Conservation (phyloP, 1,140 invertebrate genomes). For the Epicauta chinensis region DNA sequence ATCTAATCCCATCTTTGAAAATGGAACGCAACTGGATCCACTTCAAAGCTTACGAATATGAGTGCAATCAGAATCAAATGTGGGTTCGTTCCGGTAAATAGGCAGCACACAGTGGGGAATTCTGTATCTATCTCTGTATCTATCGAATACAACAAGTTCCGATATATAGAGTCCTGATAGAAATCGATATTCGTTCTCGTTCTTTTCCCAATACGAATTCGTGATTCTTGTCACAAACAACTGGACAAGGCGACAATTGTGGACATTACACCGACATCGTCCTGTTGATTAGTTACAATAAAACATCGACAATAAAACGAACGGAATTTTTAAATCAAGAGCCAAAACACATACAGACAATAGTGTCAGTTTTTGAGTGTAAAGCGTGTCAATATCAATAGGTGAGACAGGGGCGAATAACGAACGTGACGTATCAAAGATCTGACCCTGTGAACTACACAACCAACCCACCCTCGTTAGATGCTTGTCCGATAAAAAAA, state of each 20-base stretch:
- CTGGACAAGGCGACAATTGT: slow-evolving; percentile 22
- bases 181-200: not conserved
- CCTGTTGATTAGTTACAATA: too few relatives aligned
- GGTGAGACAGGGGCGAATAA: slow-evolving; percentile 6
- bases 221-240: slow-evolving; percentile 29
- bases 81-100: slow-evolving; percentile 32
- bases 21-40: slow-evolving; percentile 16
- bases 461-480: slow-evolving; percentile 33
- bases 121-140: slow-evolving; percentile 13
- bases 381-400: slow-evolving; percentile 12
- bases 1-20: slow-evolving; percentile 17
- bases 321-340: too few relatives aligned
- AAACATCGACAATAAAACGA: too few relatives aligned
- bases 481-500: slow-evolving; percentile 34
- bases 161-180: too few relatives aligned
- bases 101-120: slow-evolving; percentile 17
- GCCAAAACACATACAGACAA: too few relatives aligned
- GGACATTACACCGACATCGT: slow-evolving; percentile 1
- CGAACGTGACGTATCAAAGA: slow-evolving; percentile 38
- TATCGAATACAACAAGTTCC: too few relatives aligned
- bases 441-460: slow-evolving; percentile 25
- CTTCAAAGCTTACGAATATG: slow-evolving; percentile 31
- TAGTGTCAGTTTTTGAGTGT: too few relatives aligned
- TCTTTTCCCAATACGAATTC: slow-evolving; percentile 8
- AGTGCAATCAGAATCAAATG: slow-evolving; percentile 33